phyloP scores from a whole-genome alignment of 1,140 invertebrate genomes.

The Brachionus rotundiformis region DNA sequence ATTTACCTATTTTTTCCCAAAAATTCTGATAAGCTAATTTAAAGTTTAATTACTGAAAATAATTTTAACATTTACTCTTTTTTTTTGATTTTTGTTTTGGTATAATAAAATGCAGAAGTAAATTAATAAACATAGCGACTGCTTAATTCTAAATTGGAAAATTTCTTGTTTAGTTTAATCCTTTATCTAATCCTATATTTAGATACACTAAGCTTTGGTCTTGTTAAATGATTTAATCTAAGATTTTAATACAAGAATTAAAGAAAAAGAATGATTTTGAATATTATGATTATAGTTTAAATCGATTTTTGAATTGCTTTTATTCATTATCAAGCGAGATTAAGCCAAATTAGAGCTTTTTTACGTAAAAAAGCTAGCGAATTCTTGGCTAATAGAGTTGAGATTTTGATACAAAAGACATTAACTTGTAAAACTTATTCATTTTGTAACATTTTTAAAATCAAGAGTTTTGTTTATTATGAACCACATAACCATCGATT shows the following conservation, averaged over 20 bases:
- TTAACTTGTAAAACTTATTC: background rate
- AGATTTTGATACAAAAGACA: background rate
- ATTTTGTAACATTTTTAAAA: background rate
- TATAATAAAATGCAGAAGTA: background rate
- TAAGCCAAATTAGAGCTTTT: background rate
- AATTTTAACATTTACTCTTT: too few species aligned
- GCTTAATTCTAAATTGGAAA: background rate
- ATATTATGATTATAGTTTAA: background rate
- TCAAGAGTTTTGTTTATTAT: background rate
- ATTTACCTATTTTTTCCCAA: background rate
- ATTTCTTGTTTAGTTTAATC: background rate
- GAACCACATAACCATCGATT: background rate
- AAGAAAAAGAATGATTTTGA: background rate
- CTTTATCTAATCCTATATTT: constrained; percentile 15
- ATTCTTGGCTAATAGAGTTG: background rate
- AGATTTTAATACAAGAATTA: background rate
- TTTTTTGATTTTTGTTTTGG: background rate
- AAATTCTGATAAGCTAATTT: too few species aligned
- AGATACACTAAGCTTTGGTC: background rate
- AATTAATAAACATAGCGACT: background rate
- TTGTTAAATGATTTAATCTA: background rate
- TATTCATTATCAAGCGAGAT: background rate
- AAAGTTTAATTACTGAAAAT: too few species aligned
- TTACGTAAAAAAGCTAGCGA: background rate
- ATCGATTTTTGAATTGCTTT: background rate